These are phyloP conservation scores for Tangara arthus DNA, from an alignment of 2,797 vertebrate species.

Conservation along the genomic window DNA sequence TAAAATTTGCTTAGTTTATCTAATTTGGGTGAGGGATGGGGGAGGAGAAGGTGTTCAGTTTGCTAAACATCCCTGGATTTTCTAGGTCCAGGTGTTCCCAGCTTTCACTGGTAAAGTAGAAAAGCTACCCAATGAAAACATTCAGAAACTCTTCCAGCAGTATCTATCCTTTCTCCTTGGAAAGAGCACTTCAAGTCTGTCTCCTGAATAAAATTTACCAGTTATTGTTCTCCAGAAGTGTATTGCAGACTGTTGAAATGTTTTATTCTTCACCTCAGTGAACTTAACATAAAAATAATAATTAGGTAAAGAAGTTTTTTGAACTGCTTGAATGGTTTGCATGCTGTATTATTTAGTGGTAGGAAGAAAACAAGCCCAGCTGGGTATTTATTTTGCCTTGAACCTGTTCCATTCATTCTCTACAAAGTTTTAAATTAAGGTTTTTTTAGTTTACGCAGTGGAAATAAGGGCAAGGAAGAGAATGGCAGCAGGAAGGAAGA, in stretches of 20 bases:
- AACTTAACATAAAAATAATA: not conserved
- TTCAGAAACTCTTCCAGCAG: not conserved
- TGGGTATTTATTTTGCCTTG: not conserved
- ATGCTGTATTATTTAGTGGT: not conserved
- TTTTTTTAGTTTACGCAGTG: not conserved
- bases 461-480: not conserved
- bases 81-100: not conserved
- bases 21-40: not conserved
- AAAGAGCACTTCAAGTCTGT: not conserved
- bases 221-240: not conserved
- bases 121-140: not conserved
- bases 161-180: not conserved
- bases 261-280: not conserved
- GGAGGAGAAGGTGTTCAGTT: not conserved
- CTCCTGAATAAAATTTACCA: not conserved
- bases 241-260: not conserved
- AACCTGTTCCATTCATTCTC: not conserved
- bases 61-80: not conserved
- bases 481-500: not conserved
- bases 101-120: not conserved
- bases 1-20: not conserved
- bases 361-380: not conserved
- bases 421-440: not conserved
- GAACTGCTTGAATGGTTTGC: not conserved
- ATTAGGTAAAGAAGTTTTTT: not conserved